These are phyloP conservation scores for Phylloscopus trochilus DNA, from an alignment of 2,113 vertebrate species.

Conservation along the genomic window DNA sequence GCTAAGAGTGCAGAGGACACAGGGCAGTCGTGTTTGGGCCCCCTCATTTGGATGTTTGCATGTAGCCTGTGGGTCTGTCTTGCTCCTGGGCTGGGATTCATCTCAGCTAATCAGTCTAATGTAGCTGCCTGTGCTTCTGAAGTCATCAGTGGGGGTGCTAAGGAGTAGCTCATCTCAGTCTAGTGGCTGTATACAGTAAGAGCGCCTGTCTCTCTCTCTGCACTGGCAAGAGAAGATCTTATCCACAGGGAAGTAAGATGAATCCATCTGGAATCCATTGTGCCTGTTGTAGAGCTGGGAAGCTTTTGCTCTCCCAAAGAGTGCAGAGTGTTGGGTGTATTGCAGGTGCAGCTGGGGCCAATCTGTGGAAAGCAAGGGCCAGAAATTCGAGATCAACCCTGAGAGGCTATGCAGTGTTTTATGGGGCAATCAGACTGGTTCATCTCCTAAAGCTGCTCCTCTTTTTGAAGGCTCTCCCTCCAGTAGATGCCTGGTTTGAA, in stretches of 20 bases:
- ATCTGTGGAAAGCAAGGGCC: not conserved
- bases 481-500: not conserved
- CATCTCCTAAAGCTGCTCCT: not conserved
- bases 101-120: not conserved
- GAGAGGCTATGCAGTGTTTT: not conserved
- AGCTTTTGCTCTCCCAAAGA: not conserved
- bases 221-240: not conserved
- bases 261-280: accelerated
- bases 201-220: not conserved
- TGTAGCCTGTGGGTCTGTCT: not conserved
- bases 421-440: accelerated
- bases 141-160: not conserved
- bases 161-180: not conserved
- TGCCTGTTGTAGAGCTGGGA: not conserved
- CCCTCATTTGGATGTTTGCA: not conserved
- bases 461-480: not conserved
- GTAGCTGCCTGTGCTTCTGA: not conserved
- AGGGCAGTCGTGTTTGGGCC: accelerated
- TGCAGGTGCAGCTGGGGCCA: not conserved
- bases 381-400: not conserved
- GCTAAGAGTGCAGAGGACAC: not conserved
- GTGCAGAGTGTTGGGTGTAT: not conserved
- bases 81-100: not conserved
- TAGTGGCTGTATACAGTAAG: not conserved
- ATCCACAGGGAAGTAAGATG: not conserved